These are phyloP conservation scores for Lytechinus pictus DNA, from an alignment of 35 echinoderm and acorn worm genomes.

Conservation along the genomic window DNA sequence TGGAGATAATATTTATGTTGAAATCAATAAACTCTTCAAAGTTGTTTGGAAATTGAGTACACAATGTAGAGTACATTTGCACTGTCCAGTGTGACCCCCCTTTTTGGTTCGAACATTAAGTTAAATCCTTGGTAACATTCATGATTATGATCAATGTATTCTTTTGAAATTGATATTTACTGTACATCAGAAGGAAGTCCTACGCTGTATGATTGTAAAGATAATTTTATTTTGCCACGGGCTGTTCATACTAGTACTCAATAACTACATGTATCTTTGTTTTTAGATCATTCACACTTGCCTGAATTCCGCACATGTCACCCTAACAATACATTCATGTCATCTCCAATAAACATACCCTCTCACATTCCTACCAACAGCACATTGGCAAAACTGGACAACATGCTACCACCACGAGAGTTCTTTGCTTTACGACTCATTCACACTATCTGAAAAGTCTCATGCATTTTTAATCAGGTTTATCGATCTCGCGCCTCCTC, in stretches of 20 bases:
- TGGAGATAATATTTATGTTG: too few relatives aligned
- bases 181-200: too few relatives aligned
- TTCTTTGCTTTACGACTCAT: not conserved
- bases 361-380: not conserved
- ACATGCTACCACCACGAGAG: not conserved
- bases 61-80: too few relatives aligned
- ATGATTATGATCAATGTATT: too few relatives aligned
- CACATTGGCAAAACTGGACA: not conserved
- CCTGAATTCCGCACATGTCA: not conserved
- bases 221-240: not conserved
- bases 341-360: not conserved
- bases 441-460: not conserved
- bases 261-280: not conserved
- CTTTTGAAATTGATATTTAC: too few relatives aligned
- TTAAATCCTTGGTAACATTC: too few relatives aligned
- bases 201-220: too few relatives aligned
- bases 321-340: not conserved
- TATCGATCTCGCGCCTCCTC: not conserved
- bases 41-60: too few relatives aligned
- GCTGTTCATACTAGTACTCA: not conserved
- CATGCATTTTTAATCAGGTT: constrained; percentile 32
- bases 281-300: constrained; percentile 16
- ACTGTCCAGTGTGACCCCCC: too few relatives aligned
- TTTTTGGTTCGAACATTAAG: too few relatives aligned
- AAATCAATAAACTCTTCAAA: too few relatives aligned